Evolutionary conservation across 2,888 invertebrate species (phyloP).

Genomic region (Ypsolopha scabrella): DNA sequence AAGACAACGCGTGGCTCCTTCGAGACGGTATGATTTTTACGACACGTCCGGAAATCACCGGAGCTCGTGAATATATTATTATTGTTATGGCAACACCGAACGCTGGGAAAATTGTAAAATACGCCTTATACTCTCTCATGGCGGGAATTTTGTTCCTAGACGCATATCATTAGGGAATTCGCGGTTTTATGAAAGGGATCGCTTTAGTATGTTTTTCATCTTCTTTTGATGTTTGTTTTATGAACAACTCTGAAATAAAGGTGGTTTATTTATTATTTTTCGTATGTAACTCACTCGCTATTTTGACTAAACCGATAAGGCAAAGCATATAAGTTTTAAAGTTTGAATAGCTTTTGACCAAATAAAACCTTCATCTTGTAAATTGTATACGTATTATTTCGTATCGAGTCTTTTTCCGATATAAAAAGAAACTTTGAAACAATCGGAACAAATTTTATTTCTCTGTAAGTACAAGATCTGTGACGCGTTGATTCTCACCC

Average conservation of each 20-base stretch:
- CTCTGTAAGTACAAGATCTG: too few relatives aligned
- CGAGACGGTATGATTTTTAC: slow-evolving; percentile 55
- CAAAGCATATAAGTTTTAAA: too few relatives aligned
- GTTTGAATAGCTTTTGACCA: not conserved
- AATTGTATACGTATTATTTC: too few relatives aligned
- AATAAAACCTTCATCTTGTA: not conserved
- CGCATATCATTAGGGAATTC: slow-evolving; percentile 44
- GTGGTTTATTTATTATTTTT: not conserved
- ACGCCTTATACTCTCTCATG: slow-evolving; percentile 31
- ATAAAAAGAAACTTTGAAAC: too few relatives aligned
- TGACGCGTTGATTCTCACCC: slow-evolving; percentile 14
- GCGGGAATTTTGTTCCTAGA: slow-evolving; percentile 38
- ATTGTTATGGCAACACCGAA: slow-evolving; percentile 61
- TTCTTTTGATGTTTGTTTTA: slow-evolving; percentile 1
- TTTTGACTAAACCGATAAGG: too few relatives aligned
- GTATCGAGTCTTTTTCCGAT: too few relatives aligned
- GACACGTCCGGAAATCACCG: slow-evolving; percentile 59
- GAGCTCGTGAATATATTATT: slow-evolving; percentile 63
- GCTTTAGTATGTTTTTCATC: not conserved
- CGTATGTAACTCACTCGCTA: slow-evolving; percentile 4
- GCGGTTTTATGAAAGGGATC: slow-evolving; percentile 4
- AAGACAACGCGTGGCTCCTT: slow-evolving; percentile 26
- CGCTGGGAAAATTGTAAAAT: slow-evolving; percentile 59
- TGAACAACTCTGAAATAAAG: not conserved
- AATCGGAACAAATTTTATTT: too few relatives aligned